Evolutionary conservation across 2,113 vertebrate genomes (phyloP).

Genomic region (Gymnarchus niloticus): DNA sequence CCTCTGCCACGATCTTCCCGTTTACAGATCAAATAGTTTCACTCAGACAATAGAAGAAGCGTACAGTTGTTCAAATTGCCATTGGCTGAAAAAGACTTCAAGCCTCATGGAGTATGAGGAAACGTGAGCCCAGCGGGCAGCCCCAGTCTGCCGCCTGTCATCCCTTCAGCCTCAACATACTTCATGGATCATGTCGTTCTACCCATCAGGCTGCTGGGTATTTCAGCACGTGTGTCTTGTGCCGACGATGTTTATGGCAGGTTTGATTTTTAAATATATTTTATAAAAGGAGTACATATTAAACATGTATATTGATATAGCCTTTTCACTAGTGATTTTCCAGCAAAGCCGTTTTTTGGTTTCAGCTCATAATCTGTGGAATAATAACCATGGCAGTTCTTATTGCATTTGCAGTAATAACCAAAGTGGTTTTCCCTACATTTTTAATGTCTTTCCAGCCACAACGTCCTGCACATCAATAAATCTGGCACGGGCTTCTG

Average conservation of each 20-base stretch:
- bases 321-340: not conserved
- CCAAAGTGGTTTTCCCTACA: not conserved
- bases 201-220: not conserved
- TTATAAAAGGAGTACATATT: not conserved
- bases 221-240: not conserved
- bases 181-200: not conserved
- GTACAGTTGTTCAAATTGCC: not conserved
- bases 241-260: not conserved
- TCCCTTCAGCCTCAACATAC: not conserved
- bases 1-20: not conserved
- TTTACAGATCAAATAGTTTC: constrained; percentile 4
- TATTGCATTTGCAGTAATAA: constrained; percentile 2
- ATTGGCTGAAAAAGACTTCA: constrained; percentile 2
- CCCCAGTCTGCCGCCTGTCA: not conserved
- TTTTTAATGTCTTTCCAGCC: not conserved
- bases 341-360: not conserved
- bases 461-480: not conserved
- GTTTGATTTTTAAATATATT: not conserved
- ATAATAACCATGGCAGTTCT: not conserved
- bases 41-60: not conserved
- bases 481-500: not conserved
- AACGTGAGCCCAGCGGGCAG: not conserved
- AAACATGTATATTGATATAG: not conserved
- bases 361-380: not conserved
- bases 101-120: not conserved